Base-by-base conservation (phyloP, 2,797 vertebrate species). In the Toxotes lorentzi region DNA sequence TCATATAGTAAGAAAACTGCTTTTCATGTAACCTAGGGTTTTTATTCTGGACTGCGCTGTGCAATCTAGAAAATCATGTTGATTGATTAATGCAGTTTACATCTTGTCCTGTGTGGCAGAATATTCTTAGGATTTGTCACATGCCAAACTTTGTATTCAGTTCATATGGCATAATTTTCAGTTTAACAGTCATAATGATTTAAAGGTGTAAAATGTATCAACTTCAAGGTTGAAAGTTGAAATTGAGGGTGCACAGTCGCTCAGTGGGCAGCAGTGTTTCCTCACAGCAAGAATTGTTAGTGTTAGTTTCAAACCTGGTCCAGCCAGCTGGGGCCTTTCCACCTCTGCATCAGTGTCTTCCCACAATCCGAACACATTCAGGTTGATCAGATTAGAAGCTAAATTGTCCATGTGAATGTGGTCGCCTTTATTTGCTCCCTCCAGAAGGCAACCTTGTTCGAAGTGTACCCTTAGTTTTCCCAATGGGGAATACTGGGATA, bases 381-480 rank as follows among this genome's bases (percentile, higher is more conserved):
- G 23, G 6, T 21, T 34, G 13, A 34, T 12, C 41, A 3, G 70
- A 21, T 0, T 51, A 19, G 45, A 17, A 32, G n/a, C 16, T 2
- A n/a, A 12, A 57, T 40, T 76, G 8, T 68, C 1, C 16, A 23
- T 41, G 11, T 59, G n/a, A 69, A 63, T 57, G 40, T 50, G 32
- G 11, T 54, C 34, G 17, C 57, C 30, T 41, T 43, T 62, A 4
- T 51, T 12, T 48, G 16, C 27, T 23, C 34, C 45, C 21, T 14
- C 32, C 7, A 23, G 32, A n/a, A 10, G 45, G 17, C 21, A 56
- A 1, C 7, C 63, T 1, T 58, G 13, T 35, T 27, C 7, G 6
- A n/a, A 4, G 5, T 43, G 10, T 38, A 7, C 17, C 30, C 23
- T n/a, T 23, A 0, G 0, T 30, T 35, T 40, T 35, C 1, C 23